Evolutionary conservation across 2,888 invertebrate genomes (phyloP).

Genomic region (Timema podura): DNA sequence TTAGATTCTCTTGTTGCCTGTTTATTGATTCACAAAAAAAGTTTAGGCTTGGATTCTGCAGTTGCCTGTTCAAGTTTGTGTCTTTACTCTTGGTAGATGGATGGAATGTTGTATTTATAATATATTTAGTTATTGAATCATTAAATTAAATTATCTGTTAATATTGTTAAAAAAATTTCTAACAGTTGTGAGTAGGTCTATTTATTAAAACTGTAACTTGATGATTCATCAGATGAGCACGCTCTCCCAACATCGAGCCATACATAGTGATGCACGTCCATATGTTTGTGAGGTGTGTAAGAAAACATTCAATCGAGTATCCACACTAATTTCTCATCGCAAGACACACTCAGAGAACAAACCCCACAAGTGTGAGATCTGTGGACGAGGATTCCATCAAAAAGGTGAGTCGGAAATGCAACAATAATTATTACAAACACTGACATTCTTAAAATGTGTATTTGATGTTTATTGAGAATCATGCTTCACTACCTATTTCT

Average conservation of each 20-base stretch:
- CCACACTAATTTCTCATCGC: slow-evolving; percentile 73
- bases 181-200: not conserved
- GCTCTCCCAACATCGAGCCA: slow-evolving; percentile 71
- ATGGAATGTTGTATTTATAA: no score
- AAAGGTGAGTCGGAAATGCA: slow-evolving; percentile 57
- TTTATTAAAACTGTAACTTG: slow-evolving; percentile 18
- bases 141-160: not conserved
- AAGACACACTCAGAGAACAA: slow-evolving; percentile 73
- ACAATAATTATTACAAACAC: no score
- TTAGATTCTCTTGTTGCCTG: no score
- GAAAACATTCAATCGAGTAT: slow-evolving; percentile 74
- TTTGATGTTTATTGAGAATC: no score
- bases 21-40: no score
- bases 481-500: no score
- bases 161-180: not conserved
- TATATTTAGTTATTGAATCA: no score
- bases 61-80: no score
- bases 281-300: slow-evolving; percentile 67
- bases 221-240: slow-evolving; percentile 61
- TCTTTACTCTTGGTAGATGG: no score
- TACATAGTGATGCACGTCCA: slow-evolving; percentile 70
- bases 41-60: no score
- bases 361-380: slow-evolving; percentile 68
- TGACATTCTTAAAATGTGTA: no score
- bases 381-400: slow-evolving; percentile 75